A percentile compares a stretch with the other conserved stretches of the same genome.
Conservation (phyloP, 2,888 invertebrate species). For the Lamproptera curius region DNA sequence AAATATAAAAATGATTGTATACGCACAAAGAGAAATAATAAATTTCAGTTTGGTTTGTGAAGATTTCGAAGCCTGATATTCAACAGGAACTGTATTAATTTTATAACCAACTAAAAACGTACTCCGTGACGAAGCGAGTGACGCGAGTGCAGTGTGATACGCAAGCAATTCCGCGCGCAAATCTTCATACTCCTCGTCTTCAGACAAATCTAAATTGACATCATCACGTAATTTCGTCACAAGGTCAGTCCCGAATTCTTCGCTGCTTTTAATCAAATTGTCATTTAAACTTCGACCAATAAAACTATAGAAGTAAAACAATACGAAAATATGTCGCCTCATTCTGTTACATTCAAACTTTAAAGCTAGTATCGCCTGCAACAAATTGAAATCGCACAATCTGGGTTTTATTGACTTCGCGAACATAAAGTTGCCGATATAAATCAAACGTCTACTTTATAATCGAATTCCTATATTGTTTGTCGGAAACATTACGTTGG, state of each 20-base stretch:
- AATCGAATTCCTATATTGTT: neutral
- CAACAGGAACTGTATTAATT: too few relatives aligned
- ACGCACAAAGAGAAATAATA: too few relatives aligned
- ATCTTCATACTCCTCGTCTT: slow-evolving; percentile 66
- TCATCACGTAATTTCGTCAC: slow-evolving; percentile 47
- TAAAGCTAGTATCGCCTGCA: slow-evolving; percentile 1
- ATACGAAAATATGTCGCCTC: slow-evolving; percentile 8
- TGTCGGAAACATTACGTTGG: neutral
- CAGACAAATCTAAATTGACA: slow-evolving; percentile 55
- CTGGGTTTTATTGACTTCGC: slow-evolving; percentile 47
- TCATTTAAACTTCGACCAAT: slow-evolving; percentile 2
- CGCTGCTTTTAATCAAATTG: slow-evolving; percentile 22
- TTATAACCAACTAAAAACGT: slow-evolving; percentile 2
- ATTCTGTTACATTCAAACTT: slow-evolving; percentile 11
- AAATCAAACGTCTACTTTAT: slow-evolving; percentile 2
- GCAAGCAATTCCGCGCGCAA: slow-evolving; percentile 63
- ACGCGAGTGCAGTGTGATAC: slow-evolving; percentile 54
- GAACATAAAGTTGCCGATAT: slow-evolving; percentile 53
- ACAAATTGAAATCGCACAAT: slow-evolving; percentile 24
- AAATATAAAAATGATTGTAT: too few relatives aligned
- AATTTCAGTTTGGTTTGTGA: too few relatives aligned
- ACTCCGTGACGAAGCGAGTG: slow-evolving; percentile 33
- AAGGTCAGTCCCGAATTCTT: slow-evolving; percentile 40
- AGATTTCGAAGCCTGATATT: too few relatives aligned
- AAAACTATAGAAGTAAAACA: slow-evolving; percentile 5